Evolutionary conservation across 2,113 vertebrate genomes (phyloP).

Genomic region (Setophaga coronata): DNA sequence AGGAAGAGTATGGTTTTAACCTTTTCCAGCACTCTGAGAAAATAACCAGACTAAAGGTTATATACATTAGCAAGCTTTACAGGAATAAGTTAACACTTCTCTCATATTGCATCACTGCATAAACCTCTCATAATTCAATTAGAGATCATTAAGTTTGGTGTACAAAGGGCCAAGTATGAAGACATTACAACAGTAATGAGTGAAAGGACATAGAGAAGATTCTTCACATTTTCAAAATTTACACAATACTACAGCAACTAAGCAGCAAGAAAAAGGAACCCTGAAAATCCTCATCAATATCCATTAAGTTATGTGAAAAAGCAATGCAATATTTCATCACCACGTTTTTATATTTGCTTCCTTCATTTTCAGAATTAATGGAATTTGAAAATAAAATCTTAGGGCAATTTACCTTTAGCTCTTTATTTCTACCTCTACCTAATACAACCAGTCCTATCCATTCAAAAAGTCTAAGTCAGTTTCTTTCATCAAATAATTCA

Average conservation of each 20-base stretch:
- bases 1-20: not conserved
- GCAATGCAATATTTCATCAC: not conserved
- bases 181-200: not conserved
- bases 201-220: constrained; percentile 7
- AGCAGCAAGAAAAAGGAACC: not conserved
- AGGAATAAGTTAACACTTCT: constrained; percentile 36
- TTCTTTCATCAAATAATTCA: not conserved
- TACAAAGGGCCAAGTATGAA: not conserved
- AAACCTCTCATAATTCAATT: constrained; percentile 20
- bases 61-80: not conserved
- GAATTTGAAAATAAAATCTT: not conserved
- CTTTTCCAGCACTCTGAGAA: constrained; percentile 11
- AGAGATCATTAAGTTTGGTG: not conserved
- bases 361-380: not conserved
- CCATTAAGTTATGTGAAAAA: not conserved
- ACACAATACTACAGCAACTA: not conserved
- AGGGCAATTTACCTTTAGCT: not conserved
- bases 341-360: not conserved
- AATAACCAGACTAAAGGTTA: constrained; percentile 30
- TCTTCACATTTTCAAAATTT: not conserved
- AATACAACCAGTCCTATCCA: not conserved
- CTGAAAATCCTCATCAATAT: not conserved
- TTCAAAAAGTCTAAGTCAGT: not conserved
- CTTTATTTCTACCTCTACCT: not conserved
- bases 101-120: constrained; percentile 7